Percentiles rank a stretch among this genome's conserved stretches.
Conservation (phyloP, 2,797 vertebrate species). For the Sebastes taczanowskii region DNA sequence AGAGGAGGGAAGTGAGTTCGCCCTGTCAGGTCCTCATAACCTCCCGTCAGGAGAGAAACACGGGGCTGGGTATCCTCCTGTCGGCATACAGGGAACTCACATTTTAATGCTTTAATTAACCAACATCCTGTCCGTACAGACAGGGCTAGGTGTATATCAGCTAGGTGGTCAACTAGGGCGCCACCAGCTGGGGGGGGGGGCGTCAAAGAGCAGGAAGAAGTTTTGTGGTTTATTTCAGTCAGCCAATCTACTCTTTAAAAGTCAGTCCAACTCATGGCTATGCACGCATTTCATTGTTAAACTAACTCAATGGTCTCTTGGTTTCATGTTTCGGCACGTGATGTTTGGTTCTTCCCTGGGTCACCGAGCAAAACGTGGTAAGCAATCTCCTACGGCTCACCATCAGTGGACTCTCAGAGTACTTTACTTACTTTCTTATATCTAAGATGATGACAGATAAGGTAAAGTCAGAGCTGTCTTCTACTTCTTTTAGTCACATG, state of each 20-base stretch:
- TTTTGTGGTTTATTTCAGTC: background rate
- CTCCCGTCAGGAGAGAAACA: slow-evolving; percentile 77
- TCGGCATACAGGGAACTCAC: background rate
- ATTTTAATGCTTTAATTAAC: background rate
- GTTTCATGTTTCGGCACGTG: background rate
- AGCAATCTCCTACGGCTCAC: background rate
- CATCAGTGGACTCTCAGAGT: background rate
- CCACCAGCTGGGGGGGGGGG: background rate
- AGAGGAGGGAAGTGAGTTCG: slow-evolving; percentile 53
- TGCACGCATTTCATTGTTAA: background rate
- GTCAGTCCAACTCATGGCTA: background rate
- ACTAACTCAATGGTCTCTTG: background rate
- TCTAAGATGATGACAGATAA: background rate
- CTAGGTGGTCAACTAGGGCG: no score
- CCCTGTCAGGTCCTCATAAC: slow-evolving; percentile 73
- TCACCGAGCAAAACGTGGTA: background rate
- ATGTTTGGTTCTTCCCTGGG: background rate
- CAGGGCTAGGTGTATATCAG: background rate
- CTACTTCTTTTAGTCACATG: background rate
- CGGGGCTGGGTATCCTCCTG: slow-evolving; percentile 78
- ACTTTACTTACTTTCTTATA: background rate
- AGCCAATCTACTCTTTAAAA: background rate
- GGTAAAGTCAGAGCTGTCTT: background rate
- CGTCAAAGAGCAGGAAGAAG: no score
- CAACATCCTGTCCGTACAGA: background rate